Conservation (phyloP, 2,113 vertebrate species). For the Coregonus clupeaformis region DNA sequence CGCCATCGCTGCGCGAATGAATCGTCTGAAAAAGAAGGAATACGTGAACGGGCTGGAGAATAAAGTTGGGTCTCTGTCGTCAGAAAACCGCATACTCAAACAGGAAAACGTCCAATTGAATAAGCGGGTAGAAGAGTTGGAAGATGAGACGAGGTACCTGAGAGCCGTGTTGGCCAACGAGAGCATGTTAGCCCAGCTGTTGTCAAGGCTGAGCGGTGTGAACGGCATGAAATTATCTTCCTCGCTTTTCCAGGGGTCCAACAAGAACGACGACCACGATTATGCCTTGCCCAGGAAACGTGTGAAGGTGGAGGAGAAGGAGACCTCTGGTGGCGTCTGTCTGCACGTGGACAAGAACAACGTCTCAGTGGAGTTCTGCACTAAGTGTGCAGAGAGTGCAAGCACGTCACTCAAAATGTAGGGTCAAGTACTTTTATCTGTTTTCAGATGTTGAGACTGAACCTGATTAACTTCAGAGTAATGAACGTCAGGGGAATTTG, state of each 20-base stretch:
- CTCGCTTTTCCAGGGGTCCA: constrained; percentile 87
- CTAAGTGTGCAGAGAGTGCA: constrained; percentile 89
- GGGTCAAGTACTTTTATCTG: constrained; percentile 88
- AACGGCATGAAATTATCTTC: constrained; percentile 92
- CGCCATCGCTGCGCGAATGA: constrained; percentile 87
- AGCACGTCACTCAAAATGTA: constrained; percentile 90
- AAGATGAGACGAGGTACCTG: constrained; percentile 93
- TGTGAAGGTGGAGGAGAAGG: constrained; percentile 78
- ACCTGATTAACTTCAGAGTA: constrained; percentile 57
- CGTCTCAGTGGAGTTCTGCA: constrained; percentile 98
- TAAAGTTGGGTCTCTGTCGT: constrained; percentile 78
- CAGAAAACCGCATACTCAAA: constrained; percentile 84
- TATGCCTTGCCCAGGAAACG: constrained; percentile 80
- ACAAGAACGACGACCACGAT: constrained; percentile 77
- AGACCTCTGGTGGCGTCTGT: constrained; percentile 84
- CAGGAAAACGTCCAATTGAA: constrained; percentile 84
- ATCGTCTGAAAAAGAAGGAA: constrained; percentile 92
- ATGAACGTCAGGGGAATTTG: constrained; percentile 56
- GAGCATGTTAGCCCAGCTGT: constrained; percentile 88
- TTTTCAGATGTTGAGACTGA: constrained; percentile 72
- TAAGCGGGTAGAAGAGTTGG: constrained; percentile 87
- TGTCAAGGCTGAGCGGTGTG: constrained; percentile 88
- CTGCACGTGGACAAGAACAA: constrained; percentile 95
- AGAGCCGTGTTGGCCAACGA: constrained; percentile 94
- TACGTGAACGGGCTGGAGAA: constrained; percentile 87